Evolutionary conservation across 2,113 vertebrate species (phyloP).

Genomic region (Paedocypris sp.): DNA sequence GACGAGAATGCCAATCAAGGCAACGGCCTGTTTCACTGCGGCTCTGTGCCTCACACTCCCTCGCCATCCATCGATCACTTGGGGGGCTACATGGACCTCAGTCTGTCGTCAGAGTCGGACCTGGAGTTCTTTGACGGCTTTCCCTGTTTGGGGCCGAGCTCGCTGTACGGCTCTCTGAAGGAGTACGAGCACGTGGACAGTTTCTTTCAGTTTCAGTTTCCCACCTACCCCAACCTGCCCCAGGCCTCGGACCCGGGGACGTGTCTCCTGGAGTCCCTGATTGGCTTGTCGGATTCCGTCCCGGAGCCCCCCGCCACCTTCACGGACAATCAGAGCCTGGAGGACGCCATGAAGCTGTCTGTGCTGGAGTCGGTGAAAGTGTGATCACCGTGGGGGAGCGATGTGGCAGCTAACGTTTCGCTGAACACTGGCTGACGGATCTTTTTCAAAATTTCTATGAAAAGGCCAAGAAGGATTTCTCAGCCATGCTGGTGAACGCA

Average conservation of each 20-base stretch:
- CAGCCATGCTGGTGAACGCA: slow-evolving; percentile 30
- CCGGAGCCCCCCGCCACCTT: slow-evolving; percentile 74
- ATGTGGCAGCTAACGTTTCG: slow-evolving; percentile 57
- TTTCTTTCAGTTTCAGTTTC: slow-evolving; percentile 74
- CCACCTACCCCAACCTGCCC: slow-evolving; percentile 69
- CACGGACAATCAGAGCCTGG: slow-evolving; percentile 83
- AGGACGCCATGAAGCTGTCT: slow-evolving; percentile 79
- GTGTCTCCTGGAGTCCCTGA: slow-evolving; percentile 85
- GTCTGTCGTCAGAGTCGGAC: slow-evolving; percentile 83
- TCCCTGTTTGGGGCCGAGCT: slow-evolving; percentile 81
- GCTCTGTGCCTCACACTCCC: slow-evolving; percentile 58
- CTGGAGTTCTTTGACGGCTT: slow-evolving; percentile 87
- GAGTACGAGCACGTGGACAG: slow-evolving; percentile 78
- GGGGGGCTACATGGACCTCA: slow-evolving; percentile 80
- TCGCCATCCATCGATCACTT: slow-evolving; percentile 59
- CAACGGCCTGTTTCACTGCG: slow-evolving; percentile 61
- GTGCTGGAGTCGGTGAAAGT: slow-evolving; percentile 82
- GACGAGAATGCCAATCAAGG: slow-evolving; percentile 92
- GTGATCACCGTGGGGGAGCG: slow-evolving; percentile 56
- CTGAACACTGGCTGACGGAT: slow-evolving; percentile 12
- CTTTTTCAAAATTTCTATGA: slow-evolving; percentile 31
- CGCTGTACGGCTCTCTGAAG: slow-evolving; percentile 81
- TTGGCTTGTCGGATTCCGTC: slow-evolving; percentile 79
- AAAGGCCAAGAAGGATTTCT: slow-evolving; percentile 24
- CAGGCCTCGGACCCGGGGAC: slow-evolving; percentile 65